Evolutionary conservation across 2,797 vertebrate species (phyloP), one percentile per base, ranked within the genome.

Genomic region (Melanotaenia parkinsoni): DNA sequence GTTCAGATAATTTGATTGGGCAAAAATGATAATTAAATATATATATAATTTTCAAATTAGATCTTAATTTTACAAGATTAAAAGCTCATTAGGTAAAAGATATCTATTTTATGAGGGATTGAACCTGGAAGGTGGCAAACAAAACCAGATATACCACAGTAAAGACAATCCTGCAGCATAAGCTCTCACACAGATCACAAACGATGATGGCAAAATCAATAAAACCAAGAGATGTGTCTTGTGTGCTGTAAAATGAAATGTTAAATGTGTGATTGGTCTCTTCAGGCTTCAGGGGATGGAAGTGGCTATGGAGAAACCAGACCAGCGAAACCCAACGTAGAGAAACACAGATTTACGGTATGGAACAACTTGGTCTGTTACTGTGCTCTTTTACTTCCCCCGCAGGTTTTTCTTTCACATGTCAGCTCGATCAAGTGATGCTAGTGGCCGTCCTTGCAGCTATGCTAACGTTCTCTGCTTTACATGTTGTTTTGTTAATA

Each of bases 281-380:
- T 32, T 57, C 83, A 93, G 92, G 86, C 82, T 37, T 93, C 92
- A 72, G 92, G 92, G 16, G 91, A 93, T 60, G 92, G 92, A 78
- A 93, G 92, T 10, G 92, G 88, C 32, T 32, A 75, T 4, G 72
- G 16, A n/a, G 80, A 77, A 71, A 57, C 11, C 14, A 74, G 76
- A 81, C 70, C 57, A 1, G 8, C 30, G 0, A 76, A 61, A 61
- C 61, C 79, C 40, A 20, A 54, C 2, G 26, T 10, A 71, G 87
- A 80, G 37, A 83, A 33, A 35, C 61, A 3, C 2, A 68, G 53
- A 66, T 81, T 67, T 74, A 86, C 80, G 88, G 92, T 93, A 90
- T 5, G 84, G 4, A 77, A 40, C 38, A 11, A 2, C 33, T 9
- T 38, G 32, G 0, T 72, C 43, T 56, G 32, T 61, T 26, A 16